Evolutionary conservation across 2,888 invertebrate genomes (phyloP), one percentile per base, ranked within the genome.

Genomic region (Dasysyrphus albostriatus): DNA sequence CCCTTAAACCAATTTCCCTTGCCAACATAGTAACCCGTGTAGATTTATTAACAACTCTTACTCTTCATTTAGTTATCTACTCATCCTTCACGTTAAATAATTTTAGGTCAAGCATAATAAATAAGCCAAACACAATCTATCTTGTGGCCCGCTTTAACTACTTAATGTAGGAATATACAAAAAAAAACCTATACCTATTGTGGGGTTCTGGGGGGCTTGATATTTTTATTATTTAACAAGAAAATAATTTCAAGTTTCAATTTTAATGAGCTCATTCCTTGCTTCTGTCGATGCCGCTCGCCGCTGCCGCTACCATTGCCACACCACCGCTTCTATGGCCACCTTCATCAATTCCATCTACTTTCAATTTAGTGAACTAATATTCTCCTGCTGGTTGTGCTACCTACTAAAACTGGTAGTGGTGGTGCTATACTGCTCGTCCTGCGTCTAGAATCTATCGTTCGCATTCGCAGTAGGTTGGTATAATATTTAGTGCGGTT

Each of bases 211-310:
- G 42, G 16, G 16, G 47, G 16, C 16, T 24, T 47, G 44, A 59
- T 70, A 54, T 56, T 75, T 73, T 80, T 79, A 49, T 79, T 72
- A 70, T 80, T 85, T 81, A 51, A 76, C 58, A 69, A 59, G 77
- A 74, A 85, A 77, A 81, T 85, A 77, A 85, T 81, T 81, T 74
- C 63, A 77, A 82, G 77, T 81, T 82, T 78, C 81, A 85, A 85
- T 82, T 85, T 82, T 85, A 85, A 85, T 85, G 85, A 85, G 82
- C 61, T 77, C 32, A 67, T 47, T 67, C 14, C 67, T 63, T 49
- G 56, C 44, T 65, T 65, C 47, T 19, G 34, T 34, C 14, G 24
- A 24, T 24, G 24, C 24, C 24, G 3, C 24, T 24, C n/a, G n/a
- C 19, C 14, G 5, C 24, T 10, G 24, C 10, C 19, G 24, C 19